Conservation (phyloP, 2,113 vertebrate genomes). For the Ursus arctos region DNA sequence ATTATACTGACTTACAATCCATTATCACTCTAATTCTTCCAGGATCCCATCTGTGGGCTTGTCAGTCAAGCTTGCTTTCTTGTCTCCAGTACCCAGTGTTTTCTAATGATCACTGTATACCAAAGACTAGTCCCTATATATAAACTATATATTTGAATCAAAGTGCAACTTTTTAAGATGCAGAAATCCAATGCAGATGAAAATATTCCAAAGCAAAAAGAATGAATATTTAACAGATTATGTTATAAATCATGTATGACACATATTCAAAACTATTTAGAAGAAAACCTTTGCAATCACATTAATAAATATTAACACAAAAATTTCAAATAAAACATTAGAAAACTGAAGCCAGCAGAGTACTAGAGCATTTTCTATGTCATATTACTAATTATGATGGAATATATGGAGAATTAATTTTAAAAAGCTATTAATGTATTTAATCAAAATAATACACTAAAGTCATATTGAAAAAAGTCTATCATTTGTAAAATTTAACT, state of each 20-base stretch:
- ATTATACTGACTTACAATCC: neutral
- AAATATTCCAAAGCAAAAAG: neutral
- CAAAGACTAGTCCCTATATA: neutral
- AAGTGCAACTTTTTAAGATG: neutral
- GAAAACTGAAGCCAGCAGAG: neutral
- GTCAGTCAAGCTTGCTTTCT: neutral
- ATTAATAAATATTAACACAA: conserved; percentile 25
- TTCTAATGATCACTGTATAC: neutral
- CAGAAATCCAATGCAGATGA: neutral
- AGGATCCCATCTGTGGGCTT: neutral
- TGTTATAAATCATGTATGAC: neutral
- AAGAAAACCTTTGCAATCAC: neutral
- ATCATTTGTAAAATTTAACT: neutral
- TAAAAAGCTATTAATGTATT: neutral
- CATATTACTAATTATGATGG: neutral
- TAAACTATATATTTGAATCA: neutral
- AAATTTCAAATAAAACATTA: neutral
- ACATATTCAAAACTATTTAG: neutral
- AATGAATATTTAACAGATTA: neutral
- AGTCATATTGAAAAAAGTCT: neutral
- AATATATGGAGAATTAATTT: neutral
- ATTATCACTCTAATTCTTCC: neutral
- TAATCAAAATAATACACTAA: neutral
- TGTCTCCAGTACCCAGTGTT: neutral
- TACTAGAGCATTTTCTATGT: neutral